Base-by-base conservation (phyloP, 2,797 vertebrate genomes). In the Ctenopoma kingsleyae region DNA sequence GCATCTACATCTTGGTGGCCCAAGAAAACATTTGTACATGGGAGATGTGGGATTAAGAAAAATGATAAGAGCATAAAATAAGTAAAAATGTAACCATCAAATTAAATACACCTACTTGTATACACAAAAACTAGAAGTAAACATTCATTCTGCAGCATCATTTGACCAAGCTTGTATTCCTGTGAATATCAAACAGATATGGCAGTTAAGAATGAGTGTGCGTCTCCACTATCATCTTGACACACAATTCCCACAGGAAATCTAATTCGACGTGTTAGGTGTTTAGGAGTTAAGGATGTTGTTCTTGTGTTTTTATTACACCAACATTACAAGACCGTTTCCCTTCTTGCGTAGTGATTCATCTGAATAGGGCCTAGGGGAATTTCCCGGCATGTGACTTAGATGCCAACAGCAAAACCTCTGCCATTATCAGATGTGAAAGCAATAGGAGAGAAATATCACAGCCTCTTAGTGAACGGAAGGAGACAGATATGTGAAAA, bases 391-490 rank as follows among this genome's bases (percentile, higher is more conserved):
- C 40, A 46, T 15, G 50, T 61, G 72, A 72, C 65, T 47, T 1
- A 7, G 19, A 82, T 30, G 81, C 59, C 57, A 61, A 72, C 60
- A 74, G 74, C 56, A 67, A 68, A 67, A 84, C 74, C 66, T 81
- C 64, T 67, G 78, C 83, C 81, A 51, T 76, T 59, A 68, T 52
- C 5, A 20, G 62, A 76, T 72, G 78, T 68, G 82, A 79, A 80
- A 85, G 66, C 44, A 30, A 32, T 8, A 59, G 60, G 62, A 48
- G 41, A 50, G 32, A 52, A 57, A 81, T 68, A 56, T 66, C 62
- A 53, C 23, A 1, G 68, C 67, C 17, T 53, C 41, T 57, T 30
- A 8, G 23, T n/a, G 57, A 79, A 68, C 32, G 48, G 41, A 53
- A 51, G 60, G 57, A 63, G 59, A 71, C 51, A 2, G 32, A 41